Evolutionary conservation across 2,797 vertebrate genomes (phyloP).

Genomic region (Sebastes wilsoni): DNA sequence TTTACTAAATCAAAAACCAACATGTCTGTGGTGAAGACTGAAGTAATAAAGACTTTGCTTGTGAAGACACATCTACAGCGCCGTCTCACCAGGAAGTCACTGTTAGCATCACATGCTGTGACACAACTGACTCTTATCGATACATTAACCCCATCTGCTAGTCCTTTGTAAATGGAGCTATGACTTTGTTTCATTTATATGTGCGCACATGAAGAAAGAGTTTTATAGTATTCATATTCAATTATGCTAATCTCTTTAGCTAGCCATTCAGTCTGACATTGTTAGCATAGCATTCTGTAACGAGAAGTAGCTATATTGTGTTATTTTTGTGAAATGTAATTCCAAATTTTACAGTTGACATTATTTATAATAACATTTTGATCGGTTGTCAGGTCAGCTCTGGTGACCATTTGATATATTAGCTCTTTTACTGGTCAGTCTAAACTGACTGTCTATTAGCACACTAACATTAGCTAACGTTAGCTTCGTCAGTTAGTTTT

Average conservation of each 20-base stretch:
- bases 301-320: not conserved
- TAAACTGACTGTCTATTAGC: not conserved
- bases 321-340: not conserved
- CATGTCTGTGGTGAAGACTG: not conserved
- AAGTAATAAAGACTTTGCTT: not conserved
- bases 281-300: not conserved
- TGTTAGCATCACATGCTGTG: not conserved
- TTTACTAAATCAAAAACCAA: not conserved
- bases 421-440: too few species aligned
- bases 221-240: not conserved
- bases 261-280: not conserved
- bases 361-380: not conserved
- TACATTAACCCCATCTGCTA: not conserved
- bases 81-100: not conserved
- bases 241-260: not conserved
- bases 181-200: not conserved
- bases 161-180: not conserved
- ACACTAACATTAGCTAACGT: not conserved
- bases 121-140: not conserved
- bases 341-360: not conserved
- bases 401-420: not conserved
- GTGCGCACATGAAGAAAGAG: not conserved
- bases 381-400: not conserved
- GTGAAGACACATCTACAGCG: not conserved
- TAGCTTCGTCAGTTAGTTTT: not conserved